phyloP scores from a whole-genome alignment of 2,888 invertebrate species.

The Mesorhabditis spiculigera region DNA sequence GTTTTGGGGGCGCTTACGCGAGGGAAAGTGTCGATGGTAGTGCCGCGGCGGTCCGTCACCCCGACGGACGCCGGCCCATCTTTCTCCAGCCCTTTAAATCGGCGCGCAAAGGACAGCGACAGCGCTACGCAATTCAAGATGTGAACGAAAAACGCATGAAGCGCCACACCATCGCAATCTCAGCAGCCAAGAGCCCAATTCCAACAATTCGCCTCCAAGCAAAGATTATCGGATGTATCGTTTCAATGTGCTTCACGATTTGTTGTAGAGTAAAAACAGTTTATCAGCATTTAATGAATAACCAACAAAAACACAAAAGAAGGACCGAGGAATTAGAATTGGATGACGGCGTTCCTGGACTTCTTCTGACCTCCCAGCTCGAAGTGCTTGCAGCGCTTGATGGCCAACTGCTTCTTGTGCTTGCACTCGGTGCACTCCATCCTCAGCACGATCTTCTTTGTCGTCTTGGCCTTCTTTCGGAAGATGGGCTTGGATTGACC shows the following conservation, averaged over 20 bases:
- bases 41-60: too few relatives aligned
- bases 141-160: too few relatives aligned
- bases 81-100: too few relatives aligned
- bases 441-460: constrained; percentile 98
- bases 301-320: neutral
- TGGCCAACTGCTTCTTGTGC: constrained; percentile 72
- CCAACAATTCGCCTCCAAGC: too few relatives aligned
- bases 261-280: constrained; percentile 15
- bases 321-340: constrained; percentile 50
- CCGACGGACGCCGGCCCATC: too few relatives aligned
- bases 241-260: constrained; percentile 6
- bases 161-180: too few relatives aligned
- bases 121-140: too few relatives aligned
- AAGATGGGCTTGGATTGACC: constrained; percentile 99
- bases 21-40: too few relatives aligned
- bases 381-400: constrained; percentile 84
- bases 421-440: constrained; percentile 99
- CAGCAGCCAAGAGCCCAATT: too few relatives aligned
- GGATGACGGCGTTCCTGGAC: constrained; percentile 71
- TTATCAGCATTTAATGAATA: neutral
- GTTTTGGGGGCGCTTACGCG: too few relatives aligned
- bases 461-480: constrained; percentile 95
- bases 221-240: too few relatives aligned
- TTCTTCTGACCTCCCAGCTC: constrained; percentile 99
- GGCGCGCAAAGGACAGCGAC: too few relatives aligned